Evolutionary conservation across 2,888 invertebrate species (phyloP), one percentile per base, ranked within the genome.

Genomic region (Aplocera efformata): DNA sequence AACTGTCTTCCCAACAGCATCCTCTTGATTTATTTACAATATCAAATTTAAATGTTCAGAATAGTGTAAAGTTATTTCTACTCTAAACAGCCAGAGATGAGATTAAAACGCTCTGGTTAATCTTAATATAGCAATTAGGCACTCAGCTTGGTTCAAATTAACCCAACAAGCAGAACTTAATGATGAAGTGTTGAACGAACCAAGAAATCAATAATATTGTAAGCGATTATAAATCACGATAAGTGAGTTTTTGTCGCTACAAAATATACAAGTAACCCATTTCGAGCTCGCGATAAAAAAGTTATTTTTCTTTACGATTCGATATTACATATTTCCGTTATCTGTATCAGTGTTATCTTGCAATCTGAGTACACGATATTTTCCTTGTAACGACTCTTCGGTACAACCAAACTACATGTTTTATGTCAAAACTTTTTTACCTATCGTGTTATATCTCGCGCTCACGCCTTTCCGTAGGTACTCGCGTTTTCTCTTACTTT

Each of bases 291-390:
- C 37, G 42, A 53, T 55, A 56, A 53, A 51, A 49, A 50, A 48
- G 20, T 35, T 42, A 57, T 58, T 59, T 72, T 66, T 64, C 53
- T 57, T 58, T 67, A 56, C 62, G 39, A 56, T 57, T 65, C 59
- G 59, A 66, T 68, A 66, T 52, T 40, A 46, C 56, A 52, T 55
- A 40, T 42, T 42, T 45, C 47, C 40, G 53, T 61, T 79, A 78
- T 81, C 79, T 58, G 32, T 39, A 35, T 39, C 28, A 27, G 22
- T 42, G 45, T 66, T 80, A 81, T 81, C 81, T 63, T 51, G 60
- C 73, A 79, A 84, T 81, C 81, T 74, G 73, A 61, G 58, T 67
- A 78, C 78, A 75, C 63, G 67, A 59, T 72, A 74, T 72, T 70
- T 72, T 71, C 66, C 72, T 67, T 80, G 80, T 81, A 75, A 72